These are phyloP conservation scores for Helleia helle DNA, from an alignment of 2,888 invertebrate species.

Conservation along the genomic window DNA sequence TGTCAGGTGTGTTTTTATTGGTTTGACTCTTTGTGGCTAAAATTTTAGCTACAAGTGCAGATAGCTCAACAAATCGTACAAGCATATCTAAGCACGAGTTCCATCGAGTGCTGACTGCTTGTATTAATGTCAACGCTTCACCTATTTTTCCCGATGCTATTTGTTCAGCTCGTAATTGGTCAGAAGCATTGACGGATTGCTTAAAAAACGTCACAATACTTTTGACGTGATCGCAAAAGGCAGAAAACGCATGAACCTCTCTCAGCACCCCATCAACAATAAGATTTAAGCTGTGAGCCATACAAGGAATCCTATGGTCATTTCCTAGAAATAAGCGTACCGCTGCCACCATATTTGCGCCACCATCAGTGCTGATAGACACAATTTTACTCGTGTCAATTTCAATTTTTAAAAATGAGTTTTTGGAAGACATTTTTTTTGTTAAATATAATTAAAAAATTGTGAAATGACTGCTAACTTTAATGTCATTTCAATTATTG, in stretches of 20 bases:
- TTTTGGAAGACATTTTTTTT: too few relatives aligned
- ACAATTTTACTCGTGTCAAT: too few relatives aligned
- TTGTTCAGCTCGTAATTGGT: too few relatives aligned
- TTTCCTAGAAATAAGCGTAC: neutral
- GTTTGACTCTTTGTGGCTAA: conserved; percentile 11
- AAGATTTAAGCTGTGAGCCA: conserved; percentile 9
- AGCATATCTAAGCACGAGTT: conserved; percentile 14
- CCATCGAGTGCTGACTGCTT: conserved; percentile 15
- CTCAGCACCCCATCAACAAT: conserved; percentile 1
- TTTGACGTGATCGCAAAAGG: conserved; percentile 6
- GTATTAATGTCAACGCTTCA: conserved; percentile 11
- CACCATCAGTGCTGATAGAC: conserved; percentile 25
- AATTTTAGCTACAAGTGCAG: conserved; percentile 12
- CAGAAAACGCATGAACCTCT: neutral
- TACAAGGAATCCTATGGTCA: conserved; percentile 4
- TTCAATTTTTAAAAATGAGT: too few relatives aligned
- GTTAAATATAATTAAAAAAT: too few relatives aligned
- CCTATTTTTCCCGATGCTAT: conserved; percentile 10
- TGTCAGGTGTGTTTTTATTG: conserved; percentile 14
- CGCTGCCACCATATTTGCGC: conserved; percentile 9
- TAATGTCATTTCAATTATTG: too few relatives aligned
- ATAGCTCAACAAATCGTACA: conserved; percentile 13
- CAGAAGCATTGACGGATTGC: conserved; percentile 11
- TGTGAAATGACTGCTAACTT: too few relatives aligned
- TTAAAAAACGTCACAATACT: conserved; percentile 12